phyloP scores from a whole-genome alignment of 2,888 invertebrate species.

The Osmoderma eremita region DNA sequence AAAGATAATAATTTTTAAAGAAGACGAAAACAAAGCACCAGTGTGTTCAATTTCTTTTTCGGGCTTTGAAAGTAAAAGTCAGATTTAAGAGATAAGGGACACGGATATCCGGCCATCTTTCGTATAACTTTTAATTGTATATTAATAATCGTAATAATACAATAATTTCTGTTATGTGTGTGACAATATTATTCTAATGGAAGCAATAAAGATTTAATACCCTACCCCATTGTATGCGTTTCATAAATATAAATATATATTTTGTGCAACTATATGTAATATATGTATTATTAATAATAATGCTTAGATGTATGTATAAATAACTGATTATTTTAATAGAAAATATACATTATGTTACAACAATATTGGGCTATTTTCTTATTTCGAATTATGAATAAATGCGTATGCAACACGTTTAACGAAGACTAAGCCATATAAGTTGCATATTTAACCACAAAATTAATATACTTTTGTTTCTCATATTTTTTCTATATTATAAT shows the following conservation, averaged over 20 bases:
- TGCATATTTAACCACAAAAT: too few relatives aligned
- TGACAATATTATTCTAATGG: constrained; percentile 24
- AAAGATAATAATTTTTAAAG: constrained; percentile 1
- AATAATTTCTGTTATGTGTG: constrained; percentile 20
- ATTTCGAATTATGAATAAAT: too few relatives aligned
- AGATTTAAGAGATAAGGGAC: constrained; percentile 31
- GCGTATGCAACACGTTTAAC: too few relatives aligned
- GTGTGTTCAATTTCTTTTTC: constrained; percentile 40
- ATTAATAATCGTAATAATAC: constrained; percentile 3
- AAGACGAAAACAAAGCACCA: constrained; percentile 5
- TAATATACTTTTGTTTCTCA: too few relatives aligned
- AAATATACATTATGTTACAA: constrained; percentile 39
- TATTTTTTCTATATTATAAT: too few relatives aligned
- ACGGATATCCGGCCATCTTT: constrained; percentile 23
- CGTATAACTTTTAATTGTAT: constrained; percentile 2
- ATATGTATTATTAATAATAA: constrained; percentile 47
- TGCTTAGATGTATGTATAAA: constrained; percentile 47
- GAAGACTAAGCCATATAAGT: too few relatives aligned
- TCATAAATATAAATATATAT: constrained; percentile 36
- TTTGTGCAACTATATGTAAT: constrained; percentile 43
- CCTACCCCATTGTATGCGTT: constrained; percentile 17
- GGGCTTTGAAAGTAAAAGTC: constrained; percentile 39
- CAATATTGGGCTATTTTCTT: neutral
- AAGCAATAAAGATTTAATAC: constrained; percentile 30
- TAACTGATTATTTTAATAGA: constrained; percentile 47